These are phyloP conservation scores for Lasiurus borealis DNA, from an alignment of 2,113 vertebrate genomes.

Conservation along the genomic window DNA sequence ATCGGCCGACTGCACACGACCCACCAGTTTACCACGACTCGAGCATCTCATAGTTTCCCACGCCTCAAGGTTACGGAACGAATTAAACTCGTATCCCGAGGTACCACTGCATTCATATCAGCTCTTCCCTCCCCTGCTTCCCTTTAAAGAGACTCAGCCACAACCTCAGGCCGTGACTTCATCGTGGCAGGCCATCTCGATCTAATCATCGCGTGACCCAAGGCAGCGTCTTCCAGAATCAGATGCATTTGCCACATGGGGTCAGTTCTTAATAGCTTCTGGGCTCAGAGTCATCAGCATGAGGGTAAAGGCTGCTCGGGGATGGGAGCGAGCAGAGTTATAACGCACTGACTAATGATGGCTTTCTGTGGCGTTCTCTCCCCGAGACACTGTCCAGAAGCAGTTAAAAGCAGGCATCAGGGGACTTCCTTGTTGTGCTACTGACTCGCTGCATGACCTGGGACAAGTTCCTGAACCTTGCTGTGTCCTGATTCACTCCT, in stretches of 20 bases:
- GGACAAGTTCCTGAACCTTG: background rate
- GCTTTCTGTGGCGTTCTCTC: background rate
- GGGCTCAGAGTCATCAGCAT: background rate
- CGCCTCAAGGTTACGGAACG: no score
- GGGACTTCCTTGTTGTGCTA: background rate
- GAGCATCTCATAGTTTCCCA: no score
- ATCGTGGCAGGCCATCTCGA: background rate
- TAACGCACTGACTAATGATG: background rate
- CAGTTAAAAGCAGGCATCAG: background rate
- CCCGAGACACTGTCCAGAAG: background rate
- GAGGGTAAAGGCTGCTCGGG: background rate
- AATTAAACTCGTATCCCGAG: no score
- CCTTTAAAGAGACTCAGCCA: background rate
- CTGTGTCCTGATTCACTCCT: background rate
- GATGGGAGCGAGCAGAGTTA: background rate
- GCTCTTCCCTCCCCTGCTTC: no score
- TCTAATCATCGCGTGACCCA: background rate
- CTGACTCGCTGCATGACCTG: background rate
- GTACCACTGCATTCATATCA: background rate
- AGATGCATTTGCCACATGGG: background rate
- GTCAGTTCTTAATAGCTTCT: slow-evolving; percentile 21
- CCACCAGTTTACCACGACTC: no score
- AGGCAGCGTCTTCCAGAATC: background rate
- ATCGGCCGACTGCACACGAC: no score
- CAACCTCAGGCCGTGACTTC: background rate